Conservation (phyloP, 2,113 vertebrate genomes). For the Crotalus tigris region DNA sequence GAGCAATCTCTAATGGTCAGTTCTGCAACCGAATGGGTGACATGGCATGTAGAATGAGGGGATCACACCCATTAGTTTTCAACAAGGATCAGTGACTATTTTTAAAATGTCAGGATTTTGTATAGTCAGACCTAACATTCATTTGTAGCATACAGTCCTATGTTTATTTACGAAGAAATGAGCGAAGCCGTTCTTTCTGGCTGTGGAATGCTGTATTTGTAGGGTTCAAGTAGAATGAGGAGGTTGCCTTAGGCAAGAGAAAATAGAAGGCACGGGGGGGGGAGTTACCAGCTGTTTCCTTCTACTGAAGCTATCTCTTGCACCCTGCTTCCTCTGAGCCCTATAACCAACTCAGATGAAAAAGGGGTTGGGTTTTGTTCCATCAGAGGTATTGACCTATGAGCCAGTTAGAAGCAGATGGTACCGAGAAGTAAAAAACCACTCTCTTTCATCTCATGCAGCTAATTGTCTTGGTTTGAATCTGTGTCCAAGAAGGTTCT, state of each 20-base stretch:
- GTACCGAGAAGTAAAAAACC: not conserved
- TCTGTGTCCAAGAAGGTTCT: not conserved
- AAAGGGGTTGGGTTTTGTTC: not conserved
- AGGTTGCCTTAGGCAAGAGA: not conserved
- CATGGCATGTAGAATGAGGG: not conserved
- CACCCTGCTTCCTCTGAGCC: not conserved
- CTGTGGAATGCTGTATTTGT: not conserved
- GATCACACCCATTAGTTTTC: not conserved
- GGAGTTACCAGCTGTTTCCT: not conserved
- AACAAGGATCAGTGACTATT: not conserved
- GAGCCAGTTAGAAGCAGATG: not conserved
- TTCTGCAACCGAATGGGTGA: not conserved
- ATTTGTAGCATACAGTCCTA: not conserved
- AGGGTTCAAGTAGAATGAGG: not conserved
- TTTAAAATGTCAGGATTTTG: constrained; percentile 1
- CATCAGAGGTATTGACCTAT: not conserved
- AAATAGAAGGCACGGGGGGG: not conserved
- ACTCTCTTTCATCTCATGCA: not conserved
- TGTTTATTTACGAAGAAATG: not conserved
- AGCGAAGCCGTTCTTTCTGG: not conserved
- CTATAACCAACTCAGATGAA: not conserved
- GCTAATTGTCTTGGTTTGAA: not conserved
- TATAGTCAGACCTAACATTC: not conserved
- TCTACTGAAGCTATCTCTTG: not conserved
- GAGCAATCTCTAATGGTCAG: not conserved